Conservation (phyloP, 1,140 invertebrate species). For the Drosophila auraria region DNA sequence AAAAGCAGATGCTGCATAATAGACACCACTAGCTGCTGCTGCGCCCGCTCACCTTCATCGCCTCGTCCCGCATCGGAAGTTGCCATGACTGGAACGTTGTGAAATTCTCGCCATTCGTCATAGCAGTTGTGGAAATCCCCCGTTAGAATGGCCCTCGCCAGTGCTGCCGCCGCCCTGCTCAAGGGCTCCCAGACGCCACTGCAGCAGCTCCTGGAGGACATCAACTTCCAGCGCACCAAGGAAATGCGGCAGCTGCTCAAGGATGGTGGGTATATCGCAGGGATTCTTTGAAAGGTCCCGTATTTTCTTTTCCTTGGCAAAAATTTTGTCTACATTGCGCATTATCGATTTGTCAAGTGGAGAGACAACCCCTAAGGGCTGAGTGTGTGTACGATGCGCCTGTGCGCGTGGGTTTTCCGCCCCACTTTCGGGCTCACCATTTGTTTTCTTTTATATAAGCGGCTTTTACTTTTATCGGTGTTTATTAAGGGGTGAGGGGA, state of each 20-base stretch:
- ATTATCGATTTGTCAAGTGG: conserved; percentile 74
- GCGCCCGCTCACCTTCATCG: not conserved
- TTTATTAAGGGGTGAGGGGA: not conserved
- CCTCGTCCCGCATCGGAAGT: conserved; percentile 8
- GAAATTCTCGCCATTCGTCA: conserved; percentile 56
- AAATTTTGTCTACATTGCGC: conserved; percentile 78
- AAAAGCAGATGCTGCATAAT: conserved; percentile 16
- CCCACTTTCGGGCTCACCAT: conserved; percentile 37
- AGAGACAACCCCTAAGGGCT: conserved; percentile 52
- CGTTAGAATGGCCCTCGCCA: conserved; percentile 87
- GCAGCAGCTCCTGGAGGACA: conserved; percentile 94
- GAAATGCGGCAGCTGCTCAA: conserved; percentile 94
- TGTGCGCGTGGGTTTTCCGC: conserved; percentile 41
- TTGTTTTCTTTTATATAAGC: conserved; percentile 60
- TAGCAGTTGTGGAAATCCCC: conserved; percentile 33
- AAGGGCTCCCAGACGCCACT: conserved; percentile 89
- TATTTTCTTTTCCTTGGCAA: conserved; percentile 23
- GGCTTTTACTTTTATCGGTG: conserved; percentile 46
- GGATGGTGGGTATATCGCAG: conserved; percentile 88
- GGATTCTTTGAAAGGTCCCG: no score
- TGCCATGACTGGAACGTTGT: conserved; percentile 29
- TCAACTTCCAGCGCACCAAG: conserved; percentile 95
- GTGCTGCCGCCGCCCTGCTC: conserved; percentile 87
- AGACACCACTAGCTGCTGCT: conserved; percentile 15
- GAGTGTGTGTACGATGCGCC: conserved; percentile 35